Evolutionary conservation across 2,888 invertebrate species (phyloP), one percentile per base, ranked within the genome.

Genomic region (Papilio protenor): DNA sequence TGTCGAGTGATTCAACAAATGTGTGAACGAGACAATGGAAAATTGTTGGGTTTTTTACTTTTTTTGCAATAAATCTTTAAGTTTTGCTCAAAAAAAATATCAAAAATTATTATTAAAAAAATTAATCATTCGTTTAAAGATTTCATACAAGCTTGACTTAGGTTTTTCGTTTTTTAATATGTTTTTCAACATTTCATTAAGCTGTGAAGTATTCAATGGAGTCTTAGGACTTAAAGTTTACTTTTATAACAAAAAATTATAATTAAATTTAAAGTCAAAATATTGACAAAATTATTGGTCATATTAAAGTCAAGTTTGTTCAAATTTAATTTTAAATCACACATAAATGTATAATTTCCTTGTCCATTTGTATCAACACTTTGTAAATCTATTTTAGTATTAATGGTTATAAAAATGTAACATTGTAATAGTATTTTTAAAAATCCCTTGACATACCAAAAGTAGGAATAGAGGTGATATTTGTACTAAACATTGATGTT

Each of bases 401-500:
- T 52, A 52, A 78, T 66, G 45, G 52, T 77, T 70, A 71, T 69
- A 33, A 74, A 75, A 71, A 52, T 75, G 77, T 78, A 75, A 71
- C 52, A 64, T 71, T 72, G 27, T 55, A 61, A 75, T 71, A 55
- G 55, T 75, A 78, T 75, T 78, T 61, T 70, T 64, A 16, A 71
- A 71, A 59, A 77, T 77, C 40, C 70, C 69, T 75, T 77, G 40
- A 49, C 74, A 75, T 75, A 75, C 72, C 40, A 74, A 77, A 78
- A 27, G 52, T 78, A 78, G 64, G 55, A 59, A 71, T 78, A 75
- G 72, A 64, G 71, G 71, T 78, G 75, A 75, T 75, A 72, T 78
- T 75, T 78, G 75, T 78, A 78, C 72, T 75, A 64, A 59, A 78
- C 40, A 78, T 57, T 21, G 73, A 73, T 69, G 52, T 79, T 72